Evolutionary conservation across 2,113 vertebrate genomes (phyloP).

Genomic region (Urocitellus parryii): DNA sequence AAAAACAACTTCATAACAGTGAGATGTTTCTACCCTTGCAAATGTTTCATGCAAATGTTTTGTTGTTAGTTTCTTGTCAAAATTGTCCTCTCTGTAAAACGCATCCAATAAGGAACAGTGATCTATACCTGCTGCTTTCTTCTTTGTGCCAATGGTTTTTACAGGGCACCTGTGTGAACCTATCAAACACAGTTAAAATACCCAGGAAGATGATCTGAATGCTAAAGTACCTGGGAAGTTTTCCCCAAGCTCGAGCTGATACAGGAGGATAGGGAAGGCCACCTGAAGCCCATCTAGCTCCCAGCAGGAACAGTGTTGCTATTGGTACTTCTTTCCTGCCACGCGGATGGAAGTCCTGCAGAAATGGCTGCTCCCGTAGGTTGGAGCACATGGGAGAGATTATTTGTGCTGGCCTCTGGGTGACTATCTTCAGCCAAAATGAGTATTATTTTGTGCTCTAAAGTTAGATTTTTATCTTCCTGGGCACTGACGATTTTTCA

Average conservation of each 20-base stretch:
- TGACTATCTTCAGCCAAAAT: background rate
- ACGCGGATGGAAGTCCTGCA: background rate
- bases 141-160: background rate
- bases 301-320: background rate
- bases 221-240: background rate
- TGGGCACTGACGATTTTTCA: background rate
- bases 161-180: background rate
- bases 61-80: background rate
- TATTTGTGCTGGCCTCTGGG: background rate
- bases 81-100: background rate
- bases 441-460: background rate
- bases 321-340: background rate
- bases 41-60: background rate
- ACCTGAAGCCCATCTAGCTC: background rate
- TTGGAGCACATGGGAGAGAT: background rate
- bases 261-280: background rate
- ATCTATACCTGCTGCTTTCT: background rate
- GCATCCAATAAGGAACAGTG: fast-evolving
- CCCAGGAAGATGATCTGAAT: background rate
- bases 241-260: background rate
- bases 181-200: background rate
- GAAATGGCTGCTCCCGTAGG: background rate
- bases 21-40: background rate
- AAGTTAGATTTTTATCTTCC: background rate
- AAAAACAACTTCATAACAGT: background rate